These are phyloP conservation scores for Alligator mississippiensis DNA, from an alignment of 2,113 vertebrate species.

Conservation along the genomic window DNA sequence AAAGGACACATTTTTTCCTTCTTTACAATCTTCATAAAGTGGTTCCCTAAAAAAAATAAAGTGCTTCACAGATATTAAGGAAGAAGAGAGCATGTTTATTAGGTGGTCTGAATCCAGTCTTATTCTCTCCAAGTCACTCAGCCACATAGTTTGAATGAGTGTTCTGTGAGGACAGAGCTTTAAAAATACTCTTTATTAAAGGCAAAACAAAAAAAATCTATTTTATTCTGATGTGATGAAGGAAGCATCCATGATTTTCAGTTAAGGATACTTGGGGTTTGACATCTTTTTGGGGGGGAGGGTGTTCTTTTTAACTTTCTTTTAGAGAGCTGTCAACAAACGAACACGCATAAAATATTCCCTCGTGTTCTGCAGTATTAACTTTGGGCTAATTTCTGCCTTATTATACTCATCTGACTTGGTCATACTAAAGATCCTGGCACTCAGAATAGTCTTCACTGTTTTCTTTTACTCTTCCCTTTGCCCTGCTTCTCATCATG, in stretches of 20 bases:
- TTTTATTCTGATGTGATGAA: background rate
- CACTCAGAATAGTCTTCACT: accelerated
- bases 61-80: background rate
- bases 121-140: background rate
- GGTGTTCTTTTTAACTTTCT: background rate
- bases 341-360: background rate
- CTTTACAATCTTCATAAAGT: background rate
- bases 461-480: background rate
- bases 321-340: background rate
- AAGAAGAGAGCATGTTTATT: background rate
- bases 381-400: conserved; percentile 15
- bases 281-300: too few species aligned
- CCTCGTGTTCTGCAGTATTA: background rate
- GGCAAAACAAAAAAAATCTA: background rate
- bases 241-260: background rate
- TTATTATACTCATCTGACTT: conserved; percentile 3
- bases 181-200: background rate
- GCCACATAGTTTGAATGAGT: accelerated
- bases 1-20: background rate
- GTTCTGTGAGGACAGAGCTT: background rate
- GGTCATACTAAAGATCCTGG: background rate
- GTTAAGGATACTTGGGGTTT: too few species aligned
- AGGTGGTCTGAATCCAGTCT: background rate
- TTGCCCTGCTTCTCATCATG: background rate
- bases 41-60: background rate